Base-by-base conservation (phyloP, 2,888 invertebrate genomes). In the Drosophila austrosaltans region DNA sequence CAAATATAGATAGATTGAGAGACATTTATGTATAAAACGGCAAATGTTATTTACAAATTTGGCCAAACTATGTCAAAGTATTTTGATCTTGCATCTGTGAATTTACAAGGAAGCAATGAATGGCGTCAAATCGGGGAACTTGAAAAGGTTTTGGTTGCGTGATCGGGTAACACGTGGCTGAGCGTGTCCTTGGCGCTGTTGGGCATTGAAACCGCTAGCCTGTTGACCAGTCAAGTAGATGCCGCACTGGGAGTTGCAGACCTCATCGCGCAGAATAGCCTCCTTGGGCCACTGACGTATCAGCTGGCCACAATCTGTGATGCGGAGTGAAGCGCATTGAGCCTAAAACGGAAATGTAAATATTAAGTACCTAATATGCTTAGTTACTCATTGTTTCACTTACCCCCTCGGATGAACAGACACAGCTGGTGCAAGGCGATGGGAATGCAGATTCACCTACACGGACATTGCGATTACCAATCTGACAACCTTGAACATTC, bases 211-310 rank as follows among this genome's bases (percentile, higher is more conserved):
- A 40, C 86, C 84, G 60, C 77, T 62, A 39, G 82, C 82, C 69
- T 91, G 91, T 42, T 87, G 85, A 40, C 92, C 93, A 48, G 93
- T 93, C 25, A 95, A 92, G 12, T 95, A 93, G 85, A 96, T 96
- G 53, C 97, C 96, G 91, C 98, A 98, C 92, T 98, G 98, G 2
- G 97, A 96, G 20, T 96, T 95, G 93, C 98, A 98, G 12, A 98
- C 97, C 90, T 97, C 97, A 90, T 98, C 98, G 2, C 96, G 94
- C 25, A 96, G 92, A 53, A 98, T 96, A 0, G 96, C 96, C 36
- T 97, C 97, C 65, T 96, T 94, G 63, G 96, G 95, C 94, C 97
- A 97, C 92, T 97, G 97, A 71, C 96, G 94, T 62, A 96, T 93
- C 39, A 98, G 93, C 84, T 96, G 96, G 16, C 95, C 95, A 92